Base-by-base conservation (phyloP, 1,140 invertebrate species). In the Phenacoccus solenopsis region DNA sequence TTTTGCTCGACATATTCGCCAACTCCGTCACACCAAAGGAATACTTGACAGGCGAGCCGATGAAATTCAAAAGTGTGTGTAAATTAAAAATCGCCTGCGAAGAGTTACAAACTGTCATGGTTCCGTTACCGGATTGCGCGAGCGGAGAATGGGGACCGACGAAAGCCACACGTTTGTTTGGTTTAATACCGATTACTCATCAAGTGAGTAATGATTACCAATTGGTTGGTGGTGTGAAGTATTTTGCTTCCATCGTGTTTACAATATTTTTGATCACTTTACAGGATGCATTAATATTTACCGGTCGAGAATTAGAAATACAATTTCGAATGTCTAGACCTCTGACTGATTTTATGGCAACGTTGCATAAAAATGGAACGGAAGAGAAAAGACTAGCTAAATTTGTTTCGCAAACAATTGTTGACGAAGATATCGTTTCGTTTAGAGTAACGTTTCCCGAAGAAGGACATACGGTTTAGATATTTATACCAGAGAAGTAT, bases 131-230 rank as follows among this genome's bases (percentile, higher is more conserved):
- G 2, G 95, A 98, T 78, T 99, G 96, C 78, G 96, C 96, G 7
- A 94, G 93, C 73, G 96, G 96, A 1, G 96, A 98, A 82, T 99
- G 96, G 96, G 96, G 97, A n/a, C 96, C 96, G 9, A 94, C 93
- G 30, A 99, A 99, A 80, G 96, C 95, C 0, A 94, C 89, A 38
- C 85, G 97, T 71, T 81, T 91, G 5, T 91, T 91, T 73, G 89
- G 89, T 1, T 81, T 91, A 1, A 88, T 91, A 73, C 89, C 89
- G 30, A 90, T 91, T 68, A 90, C 88, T 28, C 88, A 90, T 78
- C 89, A 90, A 82, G 89, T 89, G 79, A 74, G 72, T 32, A 5
- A 7, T 32, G 5, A 32, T 13, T 32, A 32, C 30, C 30, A 32
- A 32, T 32, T 16, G 38, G 38, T 49, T 16, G 5, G 38, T 9